phyloP scores from a whole-genome alignment of 2,113 vertebrate genomes.

The Gorsachius goisagi region DNA sequence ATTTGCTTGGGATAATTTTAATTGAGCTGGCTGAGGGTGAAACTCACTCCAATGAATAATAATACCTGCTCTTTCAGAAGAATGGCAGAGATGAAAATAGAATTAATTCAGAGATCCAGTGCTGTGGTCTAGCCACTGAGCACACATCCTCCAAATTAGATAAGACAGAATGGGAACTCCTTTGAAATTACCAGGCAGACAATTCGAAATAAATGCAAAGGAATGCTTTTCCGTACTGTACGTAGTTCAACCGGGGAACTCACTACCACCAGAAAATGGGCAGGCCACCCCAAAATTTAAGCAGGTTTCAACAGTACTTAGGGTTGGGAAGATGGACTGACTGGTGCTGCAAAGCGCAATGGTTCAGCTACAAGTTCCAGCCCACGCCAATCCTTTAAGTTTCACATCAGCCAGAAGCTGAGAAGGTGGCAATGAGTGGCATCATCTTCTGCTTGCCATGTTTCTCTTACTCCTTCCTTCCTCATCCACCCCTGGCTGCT shows the following conservation, averaged over 20 bases:
- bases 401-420: neutral
- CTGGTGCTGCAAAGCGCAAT: neutral
- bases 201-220: neutral
- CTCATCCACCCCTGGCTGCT: neutral
- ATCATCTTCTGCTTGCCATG: neutral
- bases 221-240: neutral
- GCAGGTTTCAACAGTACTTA: neutral
- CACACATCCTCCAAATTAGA: constrained; percentile 28
- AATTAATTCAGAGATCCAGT: constrained; percentile 30
- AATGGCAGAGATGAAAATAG: constrained; percentile 46
- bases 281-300: neutral
- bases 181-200: neutral
- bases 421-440: neutral
- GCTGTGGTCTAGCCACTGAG: constrained; percentile 10
- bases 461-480: neutral
- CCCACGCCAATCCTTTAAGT: neutral
- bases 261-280: neutral
- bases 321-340: neutral
- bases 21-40: constrained; percentile 40
- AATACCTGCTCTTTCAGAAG: constrained; percentile 25
- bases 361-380: neutral
- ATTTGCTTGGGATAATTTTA: constrained; percentile 38
- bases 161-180: constrained; percentile 34
- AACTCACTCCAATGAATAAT: constrained; percentile 22
- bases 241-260: neutral